These are phyloP conservation scores for Notospermus geniculatus DNA, from an alignment of 1,140 invertebrate genomes.

Conservation along the genomic window DNA sequence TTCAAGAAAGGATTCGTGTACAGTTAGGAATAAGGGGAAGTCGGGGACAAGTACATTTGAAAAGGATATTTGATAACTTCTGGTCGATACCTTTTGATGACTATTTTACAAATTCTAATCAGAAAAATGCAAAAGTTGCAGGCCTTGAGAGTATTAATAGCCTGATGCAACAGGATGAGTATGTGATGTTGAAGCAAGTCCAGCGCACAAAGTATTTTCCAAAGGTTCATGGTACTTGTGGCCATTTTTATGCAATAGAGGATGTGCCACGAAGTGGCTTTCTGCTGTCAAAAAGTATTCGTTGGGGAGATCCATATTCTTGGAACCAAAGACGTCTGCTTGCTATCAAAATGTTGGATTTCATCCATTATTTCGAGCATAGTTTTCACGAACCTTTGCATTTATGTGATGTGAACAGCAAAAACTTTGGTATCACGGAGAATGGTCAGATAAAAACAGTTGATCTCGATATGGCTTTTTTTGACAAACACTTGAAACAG, in stretches of 20 bases:
- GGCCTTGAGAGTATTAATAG: slow-evolving; percentile 64
- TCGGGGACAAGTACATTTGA: too few relatives aligned
- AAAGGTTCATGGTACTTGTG: slow-evolving; percentile 67
- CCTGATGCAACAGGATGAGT: slow-evolving; percentile 67
- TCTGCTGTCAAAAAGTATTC: slow-evolving; percentile 24
- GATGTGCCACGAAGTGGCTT: slow-evolving; percentile 54
- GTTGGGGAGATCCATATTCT: slow-evolving; percentile 44
- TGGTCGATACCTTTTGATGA: slow-evolving; percentile 29
- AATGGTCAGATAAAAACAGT: slow-evolving; percentile 60
- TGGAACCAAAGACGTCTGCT: slow-evolving; percentile 56
- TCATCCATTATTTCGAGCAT: slow-evolving; percentile 62
- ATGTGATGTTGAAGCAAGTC: slow-evolving; percentile 62
- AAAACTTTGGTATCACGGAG: slow-evolving; percentile 65
- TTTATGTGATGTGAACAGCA: slow-evolving; percentile 68
- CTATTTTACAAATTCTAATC: slow-evolving; percentile 13
- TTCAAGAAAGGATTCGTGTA: too few relatives aligned
- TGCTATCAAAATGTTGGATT: slow-evolving; percentile 64
- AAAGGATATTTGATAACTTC: slow-evolving; percentile 16
- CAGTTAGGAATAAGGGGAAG: too few relatives aligned
- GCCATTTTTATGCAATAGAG: slow-evolving; percentile 64
- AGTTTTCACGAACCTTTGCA: slow-evolving; percentile 62
- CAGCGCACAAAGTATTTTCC: slow-evolving; percentile 65
- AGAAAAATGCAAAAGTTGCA: slow-evolving; percentile 4
- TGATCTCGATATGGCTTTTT: slow-evolving; percentile 62
- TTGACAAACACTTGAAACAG: slow-evolving; percentile 4